A percentile compares a stretch with the other conserved stretches of the same genome.
phyloP scores from a whole-genome alignment of 2,888 invertebrate species.

The Clostera curtula region DNA sequence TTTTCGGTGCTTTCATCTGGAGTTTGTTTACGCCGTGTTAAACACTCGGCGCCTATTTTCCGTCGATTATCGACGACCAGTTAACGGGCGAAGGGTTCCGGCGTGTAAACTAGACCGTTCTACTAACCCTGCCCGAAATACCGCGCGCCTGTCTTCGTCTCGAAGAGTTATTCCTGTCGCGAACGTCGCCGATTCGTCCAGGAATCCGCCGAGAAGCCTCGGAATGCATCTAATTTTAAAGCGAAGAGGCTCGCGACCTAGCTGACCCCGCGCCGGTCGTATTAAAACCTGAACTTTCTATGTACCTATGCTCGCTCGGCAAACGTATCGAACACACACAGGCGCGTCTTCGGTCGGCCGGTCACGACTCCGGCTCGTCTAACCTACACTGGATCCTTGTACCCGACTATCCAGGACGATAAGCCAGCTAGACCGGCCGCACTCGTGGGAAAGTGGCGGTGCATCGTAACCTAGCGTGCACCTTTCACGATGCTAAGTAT shows the following conservation, averaged over 20 bases:
- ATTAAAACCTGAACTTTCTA: slow-evolving; percentile 74
- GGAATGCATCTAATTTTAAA: slow-evolving; percentile 75
- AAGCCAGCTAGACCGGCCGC: slow-evolving; percentile 32
- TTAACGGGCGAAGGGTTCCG: slow-evolving; percentile 36
- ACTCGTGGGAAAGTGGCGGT: slow-evolving; percentile 68
- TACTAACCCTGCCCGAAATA: slow-evolving; percentile 70
- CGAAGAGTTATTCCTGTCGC: slow-evolving; percentile 58
- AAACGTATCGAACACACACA: slow-evolving; percentile 66
- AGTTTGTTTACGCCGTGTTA: slow-evolving; percentile 31
- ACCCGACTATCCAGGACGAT: slow-evolving; percentile 67
- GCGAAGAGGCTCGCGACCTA: slow-evolving; percentile 71
- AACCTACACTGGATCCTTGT: slow-evolving; percentile 47
- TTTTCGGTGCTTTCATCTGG: slow-evolving; percentile 23
- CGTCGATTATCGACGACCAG: slow-evolving; percentile 32
- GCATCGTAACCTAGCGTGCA: slow-evolving; percentile 31
- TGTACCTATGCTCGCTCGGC: slow-evolving; percentile 66
- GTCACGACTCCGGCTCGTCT: slow-evolving; percentile 59
- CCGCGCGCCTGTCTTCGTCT: slow-evolving; percentile 50
- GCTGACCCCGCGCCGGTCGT: slow-evolving; percentile 67
- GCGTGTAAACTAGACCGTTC: slow-evolving; percentile 49
- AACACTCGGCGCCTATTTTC: slow-evolving; percentile 29
- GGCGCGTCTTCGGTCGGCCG: slow-evolving; percentile 48
- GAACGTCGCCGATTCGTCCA: slow-evolving; percentile 51
- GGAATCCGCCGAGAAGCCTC: slow-evolving; percentile 53
- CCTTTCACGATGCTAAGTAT: slow-evolving; percentile 32